A percentile compares a stretch with the other conserved stretches of the same genome.
phyloP scores from a whole-genome alignment of 2,888 invertebrate species.

The Psylliodes chrysocephalus region DNA sequence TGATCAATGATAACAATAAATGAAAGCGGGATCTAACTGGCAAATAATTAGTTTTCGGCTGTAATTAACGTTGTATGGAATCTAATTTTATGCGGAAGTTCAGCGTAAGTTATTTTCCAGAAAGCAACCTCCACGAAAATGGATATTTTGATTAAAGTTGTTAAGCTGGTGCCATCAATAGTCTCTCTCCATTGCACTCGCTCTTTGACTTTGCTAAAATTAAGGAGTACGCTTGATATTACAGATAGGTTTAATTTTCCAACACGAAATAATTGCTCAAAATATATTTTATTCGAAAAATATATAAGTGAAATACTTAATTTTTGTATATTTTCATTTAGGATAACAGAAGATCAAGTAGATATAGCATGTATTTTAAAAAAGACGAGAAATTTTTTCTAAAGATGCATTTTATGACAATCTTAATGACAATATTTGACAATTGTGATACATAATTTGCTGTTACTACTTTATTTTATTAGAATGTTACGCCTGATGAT shows the following conservation, averaged over 20 bases:
- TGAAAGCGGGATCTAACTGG: conserved; percentile 29
- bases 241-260: background rate
- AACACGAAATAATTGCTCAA: background rate
- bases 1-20: conserved; percentile 34
- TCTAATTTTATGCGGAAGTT: conserved; percentile 24
- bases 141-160: conserved; percentile 30
- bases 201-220: background rate
- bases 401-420: too few species aligned
- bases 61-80: conserved; percentile 31
- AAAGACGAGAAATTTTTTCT: too few species aligned
- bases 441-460: too few species aligned
- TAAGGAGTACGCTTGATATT: background rate
- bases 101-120: conserved; percentile 18
- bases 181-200: background rate
- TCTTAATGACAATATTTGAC: too few species aligned
- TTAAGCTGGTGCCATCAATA: conserved; percentile 14
- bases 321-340: too few species aligned
- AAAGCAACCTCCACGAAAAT: conserved; percentile 15
- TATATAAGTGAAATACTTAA: too few species aligned
- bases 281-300: too few species aligned
- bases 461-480: too few species aligned
- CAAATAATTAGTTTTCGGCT: conserved; percentile 27
- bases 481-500: too few species aligned
- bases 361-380: too few species aligned
- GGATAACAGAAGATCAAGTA: too few species aligned